These are phyloP conservation scores for Palythoa grandis DNA, from an alignment of 92 coral and sea anemone species.

Conservation along the genomic window DNA sequence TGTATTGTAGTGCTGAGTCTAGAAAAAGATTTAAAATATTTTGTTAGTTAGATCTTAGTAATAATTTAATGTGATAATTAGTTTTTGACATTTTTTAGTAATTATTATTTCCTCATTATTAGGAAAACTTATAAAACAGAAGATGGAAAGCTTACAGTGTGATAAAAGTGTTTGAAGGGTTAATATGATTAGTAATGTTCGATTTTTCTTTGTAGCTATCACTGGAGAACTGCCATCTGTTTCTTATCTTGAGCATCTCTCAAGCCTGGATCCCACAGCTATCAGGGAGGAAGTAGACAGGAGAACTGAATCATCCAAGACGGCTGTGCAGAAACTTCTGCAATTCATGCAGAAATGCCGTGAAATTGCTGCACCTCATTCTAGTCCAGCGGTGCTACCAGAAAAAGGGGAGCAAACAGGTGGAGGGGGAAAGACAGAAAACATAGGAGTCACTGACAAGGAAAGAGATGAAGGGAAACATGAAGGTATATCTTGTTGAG, in stretches of 20 bases:
- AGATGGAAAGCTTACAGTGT: neutral
- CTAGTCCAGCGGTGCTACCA: constrained; percentile 2
- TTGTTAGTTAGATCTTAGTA: no score
- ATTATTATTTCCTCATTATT: no score
- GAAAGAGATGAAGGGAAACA: neutral
- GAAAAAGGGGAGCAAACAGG: constrained; percentile 12
- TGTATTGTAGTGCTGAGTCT: no score
- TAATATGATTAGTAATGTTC: neutral
- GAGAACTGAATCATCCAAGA: constrained; percentile 76
- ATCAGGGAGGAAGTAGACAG: constrained; percentile 76
- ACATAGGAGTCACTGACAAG: constrained; percentile 20
- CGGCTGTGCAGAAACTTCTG: constrained; percentile 67
- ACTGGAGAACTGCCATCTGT: constrained; percentile 73
- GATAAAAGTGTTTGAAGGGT: no score
- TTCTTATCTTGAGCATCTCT: constrained; percentile 75
- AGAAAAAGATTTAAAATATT: no score
- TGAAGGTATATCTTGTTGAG: neutral
- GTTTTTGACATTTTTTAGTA: no score
- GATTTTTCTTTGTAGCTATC: constrained; percentile 1
- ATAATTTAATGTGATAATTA: no score
- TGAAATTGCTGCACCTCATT: constrained; percentile 30
- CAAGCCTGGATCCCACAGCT: constrained; percentile 70
- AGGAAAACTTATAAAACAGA: neutral
- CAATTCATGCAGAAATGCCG: constrained; percentile 74
- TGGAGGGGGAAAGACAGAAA: constrained; percentile 1